Evolutionary conservation across 2,797 vertebrate species (phyloP), one percentile per base, ranked within the genome.

Genomic region (Buphagus erythrorhynchus): DNA sequence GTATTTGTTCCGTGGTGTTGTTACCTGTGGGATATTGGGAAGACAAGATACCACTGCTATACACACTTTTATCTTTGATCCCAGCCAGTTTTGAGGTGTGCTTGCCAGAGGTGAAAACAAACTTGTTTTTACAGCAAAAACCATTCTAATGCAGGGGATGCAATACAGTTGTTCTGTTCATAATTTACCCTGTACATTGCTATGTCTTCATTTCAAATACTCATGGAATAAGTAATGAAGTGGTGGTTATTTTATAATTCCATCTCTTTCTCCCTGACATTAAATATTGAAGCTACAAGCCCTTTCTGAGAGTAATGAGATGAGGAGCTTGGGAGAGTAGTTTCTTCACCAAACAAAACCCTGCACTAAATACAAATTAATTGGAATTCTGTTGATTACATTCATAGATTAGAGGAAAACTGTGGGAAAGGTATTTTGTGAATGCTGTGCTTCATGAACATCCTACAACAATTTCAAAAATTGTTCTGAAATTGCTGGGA

Each of bases 261-360:
- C 28, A 16, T 88, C 75, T 89, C 43, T 35, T 89, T 88, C 40
- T 87, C 17, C 22, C 20, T 67, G 62, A 22, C 43, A 89, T 90
- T 88, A 96, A 96, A 94, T 95, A 96, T 95, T 86, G 88, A 95
- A 80, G 46, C 46, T 93, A 80, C 67, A 62, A 91, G 57, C 38
- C 42, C 38, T 88, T 88, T 80, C 69, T 85, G 80, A 51, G 43
- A 77, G 52, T 74, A 95, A 75, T 86, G 73, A 93, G 35, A 59
- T 36, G 40, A 90, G 38, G 9, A 92, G 40, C 18, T 66, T 83
- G 51, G 54, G 20, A 66, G 59, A 55, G 31, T 40, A 65, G 38
- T 45, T 85, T 88, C 43, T 83, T 61, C 4, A 4, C 62, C 55
- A 90, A 93, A 93, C 57, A 86, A 81, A 93, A 43, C 29, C 9